A percentile compares a stretch with the other conserved stretches of the same genome.
Evolutionary conservation across 2,797 vertebrate genomes (phyloP).

Genomic region (Mus spretus): DNA sequence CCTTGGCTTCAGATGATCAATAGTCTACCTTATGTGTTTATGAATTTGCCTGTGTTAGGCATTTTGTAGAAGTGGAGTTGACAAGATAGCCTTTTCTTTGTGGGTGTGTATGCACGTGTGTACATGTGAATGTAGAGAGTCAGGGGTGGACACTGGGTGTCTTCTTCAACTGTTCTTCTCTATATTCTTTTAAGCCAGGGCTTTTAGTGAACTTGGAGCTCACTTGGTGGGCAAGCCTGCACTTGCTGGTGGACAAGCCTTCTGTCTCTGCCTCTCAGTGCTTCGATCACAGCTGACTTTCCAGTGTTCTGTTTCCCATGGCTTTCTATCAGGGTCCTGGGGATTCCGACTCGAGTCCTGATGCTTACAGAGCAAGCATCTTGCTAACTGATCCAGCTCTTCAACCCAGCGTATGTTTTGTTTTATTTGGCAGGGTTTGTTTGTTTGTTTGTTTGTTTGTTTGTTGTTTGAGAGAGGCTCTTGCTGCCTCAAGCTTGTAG

Average conservation of each 20-base stretch:
- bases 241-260: not conserved
- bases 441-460: not conserved
- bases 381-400: not conserved
- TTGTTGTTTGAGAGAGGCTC: not conserved
- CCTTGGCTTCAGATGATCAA: not conserved
- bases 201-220: not conserved
- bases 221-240: not conserved
- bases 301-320: not conserved
- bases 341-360: not conserved
- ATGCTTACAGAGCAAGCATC: not conserved
- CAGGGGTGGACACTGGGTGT: not conserved
- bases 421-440: not conserved
- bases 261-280: not conserved
- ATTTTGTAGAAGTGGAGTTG: not conserved
- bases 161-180: not conserved
- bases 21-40: not conserved
- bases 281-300: not conserved
- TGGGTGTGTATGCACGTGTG: not conserved
- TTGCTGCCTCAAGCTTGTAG: not conserved
- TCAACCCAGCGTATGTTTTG: not conserved
- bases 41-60: not conserved
- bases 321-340: not conserved
- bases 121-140: not conserved
- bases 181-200: not conserved
- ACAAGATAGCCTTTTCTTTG: not conserved